These are phyloP conservation scores for Rotaria socialis DNA, from an alignment of 2,888 invertebrate genomes.

Conservation along the genomic window DNA sequence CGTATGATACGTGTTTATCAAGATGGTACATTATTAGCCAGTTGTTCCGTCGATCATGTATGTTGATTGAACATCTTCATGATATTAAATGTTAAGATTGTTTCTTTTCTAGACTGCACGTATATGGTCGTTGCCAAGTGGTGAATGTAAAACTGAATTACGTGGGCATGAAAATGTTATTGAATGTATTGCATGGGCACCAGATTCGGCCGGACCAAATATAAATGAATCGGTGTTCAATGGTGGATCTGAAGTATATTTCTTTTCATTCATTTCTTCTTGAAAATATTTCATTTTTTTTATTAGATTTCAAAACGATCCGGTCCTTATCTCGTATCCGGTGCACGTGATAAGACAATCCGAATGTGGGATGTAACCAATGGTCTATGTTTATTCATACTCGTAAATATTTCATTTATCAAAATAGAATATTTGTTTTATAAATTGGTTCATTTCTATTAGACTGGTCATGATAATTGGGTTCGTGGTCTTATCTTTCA, in stretches of 20 bases:
- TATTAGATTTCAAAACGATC: conserved; percentile 51
- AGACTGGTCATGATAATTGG: conserved; percentile 95
- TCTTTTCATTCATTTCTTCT: no score
- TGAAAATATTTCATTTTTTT: background rate
- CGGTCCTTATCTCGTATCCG: conserved; percentile 91
- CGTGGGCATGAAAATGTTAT: conserved; percentile 97
- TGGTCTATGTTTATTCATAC: conserved; percentile 82
- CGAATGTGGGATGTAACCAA: conserved; percentile 87
- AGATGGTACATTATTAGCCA: conserved; percentile 86
- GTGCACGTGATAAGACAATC: conserved; percentile 84
- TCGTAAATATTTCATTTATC: conserved; percentile 57
- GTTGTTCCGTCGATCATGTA: conserved; percentile 91
- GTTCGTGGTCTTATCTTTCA: conserved; percentile 94
- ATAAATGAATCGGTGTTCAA: conserved; percentile 53
- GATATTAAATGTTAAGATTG: background rate
- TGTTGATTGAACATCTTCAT: conserved; percentile 38
- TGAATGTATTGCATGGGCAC: conserved; percentile 95
- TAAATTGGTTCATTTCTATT: background rate
- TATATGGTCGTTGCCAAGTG: conserved; percentile 69
- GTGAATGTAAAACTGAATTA: conserved; percentile 90
- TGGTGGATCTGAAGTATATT: conserved; percentile 48
- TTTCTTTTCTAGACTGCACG: conserved; percentile 69
- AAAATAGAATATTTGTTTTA: no score
- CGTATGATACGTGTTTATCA: conserved; percentile 90
- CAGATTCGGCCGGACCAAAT: conserved; percentile 75